These are phyloP conservation scores for Popillia japonica DNA, from an alignment of 1,140 invertebrate genomes.

Conservation along the genomic window DNA sequence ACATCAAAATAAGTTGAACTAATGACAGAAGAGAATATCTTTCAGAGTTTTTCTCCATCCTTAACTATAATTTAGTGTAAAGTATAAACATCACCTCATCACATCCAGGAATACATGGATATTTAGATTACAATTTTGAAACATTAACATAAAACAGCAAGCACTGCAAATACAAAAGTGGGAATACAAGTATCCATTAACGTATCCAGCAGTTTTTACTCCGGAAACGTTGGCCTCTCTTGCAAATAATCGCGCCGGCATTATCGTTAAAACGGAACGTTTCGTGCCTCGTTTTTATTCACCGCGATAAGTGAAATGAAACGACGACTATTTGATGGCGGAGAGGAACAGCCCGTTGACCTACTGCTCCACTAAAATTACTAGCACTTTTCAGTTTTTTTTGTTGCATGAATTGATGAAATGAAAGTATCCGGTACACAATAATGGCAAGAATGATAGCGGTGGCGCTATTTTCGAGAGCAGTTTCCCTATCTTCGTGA, in stretches of 20 bases:
- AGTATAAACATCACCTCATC: too few species aligned
- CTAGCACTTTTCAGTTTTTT: conserved; percentile 32
- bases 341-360: conserved; percentile 10
- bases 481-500: conserved; percentile 11
- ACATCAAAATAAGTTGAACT: too few species aligned
- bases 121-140: too few species aligned
- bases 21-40: too few species aligned
- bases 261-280: background rate
- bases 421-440: conserved; percentile 19
- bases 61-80: too few species aligned
- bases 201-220: too few species aligned
- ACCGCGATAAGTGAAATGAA: conserved; percentile 30
- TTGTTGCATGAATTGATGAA: background rate
- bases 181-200: too few species aligned
- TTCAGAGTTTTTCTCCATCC: too few species aligned
- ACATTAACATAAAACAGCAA: too few species aligned
- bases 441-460: conserved; percentile 3
- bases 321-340: conserved; percentile 15
- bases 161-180: too few species aligned
- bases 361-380: conserved; percentile 27
- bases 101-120: too few species aligned
- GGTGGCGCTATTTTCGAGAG: conserved; percentile 30
- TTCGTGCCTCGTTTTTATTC: conserved; percentile 14
- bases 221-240: background rate
- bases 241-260: background rate